Evolutionary conservation across 2,888 invertebrate species (phyloP).

Genomic region (Nomada flava): DNA sequence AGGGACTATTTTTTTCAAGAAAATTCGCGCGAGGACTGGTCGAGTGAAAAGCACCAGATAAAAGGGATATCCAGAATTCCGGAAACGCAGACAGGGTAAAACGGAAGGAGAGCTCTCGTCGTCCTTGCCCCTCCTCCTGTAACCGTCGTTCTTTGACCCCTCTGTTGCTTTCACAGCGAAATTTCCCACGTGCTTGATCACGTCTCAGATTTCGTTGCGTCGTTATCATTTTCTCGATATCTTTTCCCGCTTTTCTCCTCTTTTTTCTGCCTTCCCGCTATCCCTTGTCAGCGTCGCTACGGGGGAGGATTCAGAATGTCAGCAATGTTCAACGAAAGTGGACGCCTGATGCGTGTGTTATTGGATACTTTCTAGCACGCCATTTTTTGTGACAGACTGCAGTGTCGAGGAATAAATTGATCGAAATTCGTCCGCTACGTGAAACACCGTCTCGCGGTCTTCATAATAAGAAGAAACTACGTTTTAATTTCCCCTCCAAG

Average conservation of each 20-base stretch:
- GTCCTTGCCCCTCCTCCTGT: slow-evolving; percentile 12
- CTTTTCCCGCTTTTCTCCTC: slow-evolving; percentile 1
- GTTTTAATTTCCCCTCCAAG: no score
- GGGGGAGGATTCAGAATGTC: slow-evolving; percentile 30
- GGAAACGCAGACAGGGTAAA: slow-evolving; percentile 32
- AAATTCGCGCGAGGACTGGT: not conserved
- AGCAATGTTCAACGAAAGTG: slow-evolving; percentile 34
- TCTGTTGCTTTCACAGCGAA: slow-evolving; percentile 58
- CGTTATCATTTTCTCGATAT: slow-evolving; percentile 44
- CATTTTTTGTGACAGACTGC: slow-evolving; percentile 1
- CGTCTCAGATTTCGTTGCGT: slow-evolving; percentile 55
- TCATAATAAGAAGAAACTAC: not conserved
- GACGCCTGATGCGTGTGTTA: slow-evolving; percentile 19
- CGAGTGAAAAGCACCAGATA: slow-evolving; percentile 53
- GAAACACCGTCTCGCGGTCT: not conserved
- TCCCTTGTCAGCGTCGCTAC: not conserved
- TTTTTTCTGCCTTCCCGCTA: not conserved
- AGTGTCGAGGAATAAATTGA: slow-evolving; percentile 23
- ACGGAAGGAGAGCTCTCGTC: slow-evolving; percentile 28
- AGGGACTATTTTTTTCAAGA: not conserved
- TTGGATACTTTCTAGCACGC: slow-evolving; percentile 25
- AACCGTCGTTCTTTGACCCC: slow-evolving; percentile 50
- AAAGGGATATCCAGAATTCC: slow-evolving; percentile 63
- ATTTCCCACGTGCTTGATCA: slow-evolving; percentile 68
- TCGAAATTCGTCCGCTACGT: slow-evolving; percentile 12